Evolutionary conservation across 2,888 invertebrate genomes (phyloP).

Genomic region (Drosophila buzzatii): DNA sequence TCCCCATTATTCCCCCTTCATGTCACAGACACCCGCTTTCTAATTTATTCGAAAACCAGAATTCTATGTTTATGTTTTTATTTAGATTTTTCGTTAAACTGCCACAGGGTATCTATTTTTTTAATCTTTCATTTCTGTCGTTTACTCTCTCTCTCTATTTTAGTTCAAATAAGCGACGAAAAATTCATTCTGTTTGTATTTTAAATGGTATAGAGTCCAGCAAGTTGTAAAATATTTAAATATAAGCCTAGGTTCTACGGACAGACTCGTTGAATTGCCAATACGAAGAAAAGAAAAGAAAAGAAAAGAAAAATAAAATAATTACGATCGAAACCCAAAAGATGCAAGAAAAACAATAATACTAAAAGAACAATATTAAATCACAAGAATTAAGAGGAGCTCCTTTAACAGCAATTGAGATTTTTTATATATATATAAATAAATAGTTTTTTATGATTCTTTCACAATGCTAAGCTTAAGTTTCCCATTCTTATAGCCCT

Average conservation of each 20-base stretch:
- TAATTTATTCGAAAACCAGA: constrained; percentile 55
- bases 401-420: constrained; percentile 57
- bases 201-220: constrained; percentile 44
- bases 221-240: constrained; percentile 70
- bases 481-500: constrained; percentile 13
- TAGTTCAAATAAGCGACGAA: constrained; percentile 56
- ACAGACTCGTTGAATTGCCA: constrained; percentile 59
- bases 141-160: constrained; percentile 14
- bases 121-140: constrained; percentile 14
- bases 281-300: constrained; percentile 26
- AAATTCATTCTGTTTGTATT: constrained; percentile 42
- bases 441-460: constrained; percentile 25
- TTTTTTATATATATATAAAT: constrained; percentile 23
- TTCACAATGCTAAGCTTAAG: constrained; percentile 38
- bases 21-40: constrained; percentile 40
- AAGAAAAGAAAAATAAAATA: background rate
- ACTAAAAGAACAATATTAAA: constrained; percentile 5
- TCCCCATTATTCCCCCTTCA: constrained; percentile 16
- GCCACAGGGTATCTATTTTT: constrained; percentile 31
- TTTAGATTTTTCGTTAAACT: constrained; percentile 33
- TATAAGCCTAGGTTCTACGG: constrained; percentile 63
- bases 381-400: constrained; percentile 1
- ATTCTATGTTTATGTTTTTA: constrained; percentile 16
- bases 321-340: constrained; percentile 23
- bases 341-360: background rate